Base-by-base conservation (phyloP, 2,113 vertebrate genomes). In the Chinchilla lanigera region DNA sequence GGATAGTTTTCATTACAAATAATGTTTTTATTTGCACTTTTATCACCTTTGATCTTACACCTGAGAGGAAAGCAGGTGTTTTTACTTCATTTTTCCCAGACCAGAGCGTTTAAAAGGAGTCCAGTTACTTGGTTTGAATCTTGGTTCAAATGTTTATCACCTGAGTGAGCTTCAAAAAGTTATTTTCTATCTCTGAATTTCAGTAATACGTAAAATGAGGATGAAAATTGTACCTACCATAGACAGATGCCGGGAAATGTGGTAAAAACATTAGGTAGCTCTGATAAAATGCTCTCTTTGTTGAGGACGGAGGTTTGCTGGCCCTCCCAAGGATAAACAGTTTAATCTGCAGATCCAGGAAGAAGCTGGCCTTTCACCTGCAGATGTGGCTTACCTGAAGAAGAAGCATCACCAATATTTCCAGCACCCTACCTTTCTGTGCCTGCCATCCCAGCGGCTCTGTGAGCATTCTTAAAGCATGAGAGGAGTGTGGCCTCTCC, bases 1-100 rank as follows among this genome's bases (percentile, higher is more conserved):
- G 3, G n/a, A 56, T 54, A 92, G 88, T 75, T 93, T 81, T 80
- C 78, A 95, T 73, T 92, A 75, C 5, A 33, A 95, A 50, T 4
- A 90, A 41, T 30, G 5, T 54, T 92, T 90, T 89, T 20, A 82
- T 61, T 78, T 95, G 28, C 19, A 69, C 61, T 54, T 8, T 78
- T 54, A 30, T 86, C 80, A 71, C 78, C 38, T 83, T 26, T 38
- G 41, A 26, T 44, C 83, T 73, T 58, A n/a, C 2, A 65, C 52
- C 41, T 77, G 63, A 75, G 24, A 47, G 20, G 33, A 63, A 61
- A 78, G 50, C 7, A 28, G 13, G 5, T 38, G 4, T 44, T 94
- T 83, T 85, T 52, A 16, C n/a, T 78, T 88, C 50, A 19, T 89
- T 67, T 83, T 6, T 30, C 69, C 50, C 1, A 9, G 35, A 41